Evolutionary conservation across 2,113 vertebrate species (phyloP).

Genomic region (Calidris pygmaea): DNA sequence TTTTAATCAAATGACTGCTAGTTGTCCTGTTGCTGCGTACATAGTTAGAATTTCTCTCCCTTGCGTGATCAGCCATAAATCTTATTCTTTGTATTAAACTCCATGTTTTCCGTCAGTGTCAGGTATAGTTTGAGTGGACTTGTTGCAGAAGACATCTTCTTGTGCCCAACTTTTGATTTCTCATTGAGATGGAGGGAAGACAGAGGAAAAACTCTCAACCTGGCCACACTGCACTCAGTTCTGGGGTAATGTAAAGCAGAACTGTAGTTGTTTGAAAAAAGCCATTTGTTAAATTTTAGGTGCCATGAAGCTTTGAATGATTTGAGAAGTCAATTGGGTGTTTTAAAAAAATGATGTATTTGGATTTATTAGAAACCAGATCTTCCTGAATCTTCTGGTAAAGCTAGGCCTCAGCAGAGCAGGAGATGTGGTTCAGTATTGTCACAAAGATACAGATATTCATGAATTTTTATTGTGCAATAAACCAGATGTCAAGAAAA

Average conservation of each 20-base stretch:
- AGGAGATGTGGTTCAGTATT: slow-evolving; percentile 25
- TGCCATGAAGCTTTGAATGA: background rate
- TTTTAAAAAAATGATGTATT: background rate
- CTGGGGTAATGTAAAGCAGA: background rate
- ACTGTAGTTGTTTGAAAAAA: background rate
- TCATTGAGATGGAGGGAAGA: background rate
- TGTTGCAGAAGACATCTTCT: background rate
- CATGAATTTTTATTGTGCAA: slow-evolving; percentile 47
- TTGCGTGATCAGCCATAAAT: background rate
- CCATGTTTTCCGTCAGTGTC: background rate
- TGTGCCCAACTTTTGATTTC: background rate
- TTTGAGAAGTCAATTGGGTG: background rate
- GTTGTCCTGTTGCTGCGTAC: background rate
- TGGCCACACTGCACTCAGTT: background rate
- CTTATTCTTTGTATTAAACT: background rate
- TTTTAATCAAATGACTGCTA: background rate
- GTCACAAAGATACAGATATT: slow-evolving; percentile 26
- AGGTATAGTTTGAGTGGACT: background rate
- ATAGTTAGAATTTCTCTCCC: background rate
- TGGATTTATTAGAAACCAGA: slow-evolving; percentile 10
- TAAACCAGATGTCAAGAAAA: slow-evolving; percentile 63
- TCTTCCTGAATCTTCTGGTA: background rate
- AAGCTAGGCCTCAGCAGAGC: background rate
- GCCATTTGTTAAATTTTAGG: background rate
- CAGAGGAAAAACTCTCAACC: background rate